A percentile compares a stretch with the other conserved stretches of the same genome.
Conservation (phyloP, 2,797 vertebrate genomes). For the Cossypha niveicapilla region DNA sequence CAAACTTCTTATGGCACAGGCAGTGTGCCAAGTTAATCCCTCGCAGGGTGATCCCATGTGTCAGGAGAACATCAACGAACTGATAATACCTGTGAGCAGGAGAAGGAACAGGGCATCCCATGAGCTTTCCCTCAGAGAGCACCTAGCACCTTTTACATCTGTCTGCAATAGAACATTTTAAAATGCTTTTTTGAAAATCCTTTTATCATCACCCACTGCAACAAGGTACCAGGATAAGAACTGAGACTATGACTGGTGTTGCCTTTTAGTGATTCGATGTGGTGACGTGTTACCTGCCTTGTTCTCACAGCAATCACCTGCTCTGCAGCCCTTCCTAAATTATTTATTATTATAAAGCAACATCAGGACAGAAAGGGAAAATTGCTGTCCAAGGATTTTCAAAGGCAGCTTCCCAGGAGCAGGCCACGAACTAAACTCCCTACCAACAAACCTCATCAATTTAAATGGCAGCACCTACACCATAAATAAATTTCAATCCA, state of each 20-base stretch:
- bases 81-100: constrained; percentile 44
- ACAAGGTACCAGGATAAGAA: neutral
- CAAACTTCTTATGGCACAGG: constrained; percentile 67
- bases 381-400: neutral
- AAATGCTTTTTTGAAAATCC: neutral
- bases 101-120: neutral
- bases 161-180: neutral
- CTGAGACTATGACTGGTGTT: neutral
- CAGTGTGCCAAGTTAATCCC: constrained; percentile 74
- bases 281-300: neutral
- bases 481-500: neutral
- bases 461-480: neutral
- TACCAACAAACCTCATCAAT: neutral
- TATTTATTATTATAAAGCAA: neutral
- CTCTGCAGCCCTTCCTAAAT: neutral
- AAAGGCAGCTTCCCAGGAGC: neutral
- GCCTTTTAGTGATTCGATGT: neutral
- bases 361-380: neutral
- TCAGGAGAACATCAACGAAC: constrained; percentile 72
- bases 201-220: neutral
- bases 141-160: neutral
- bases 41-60: constrained; percentile 69
- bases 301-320: neutral
- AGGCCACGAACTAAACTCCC: neutral
- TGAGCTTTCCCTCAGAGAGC: neutral